Evolutionary conservation across 37 sponge, comb jelly and placozoan genomes (phyloP), one percentile per base, ranked within the genome.

Genomic region (Hexactinellida sp.): DNA sequence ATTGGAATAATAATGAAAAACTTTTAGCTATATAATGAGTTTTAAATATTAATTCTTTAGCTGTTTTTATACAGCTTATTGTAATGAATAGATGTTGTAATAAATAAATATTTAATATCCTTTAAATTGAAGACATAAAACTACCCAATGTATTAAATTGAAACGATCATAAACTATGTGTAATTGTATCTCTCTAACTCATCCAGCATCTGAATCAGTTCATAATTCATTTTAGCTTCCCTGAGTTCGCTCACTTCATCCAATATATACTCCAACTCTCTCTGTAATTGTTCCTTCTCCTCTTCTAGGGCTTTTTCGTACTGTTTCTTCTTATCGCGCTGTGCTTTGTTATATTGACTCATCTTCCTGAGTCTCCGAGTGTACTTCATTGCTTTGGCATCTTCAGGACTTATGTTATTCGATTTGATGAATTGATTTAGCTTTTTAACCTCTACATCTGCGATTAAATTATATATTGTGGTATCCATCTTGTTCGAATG

Each of bases 311-410:
- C 76, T 63, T 23, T 63, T n/a, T 63, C 76, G 13, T 63, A n/a
- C 34, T 63, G 76, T 23, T 63, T 63, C 30, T 63, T 63, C 30
- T 63, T 63, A 63, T 63, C 76, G 19, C 76, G 25, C 34, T 63
- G 76, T 25, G 76, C 76, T n/a, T 63, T 63, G 30, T 63, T 63
- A 63, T 63, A 63, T 23, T 63, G 76, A 63, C 76, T 63, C 76
- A 63, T 63, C 76, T 63, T 63, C 76, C 30, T 23, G 76, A 63
- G 76, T 63, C 76, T 7, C 34, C 76, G 76, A 7, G 76, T 21
- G 76, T 63, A 63, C 13, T 63, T 63, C 28, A 63, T 63, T 10
- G 76, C 76, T 23, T 63, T 63, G 34, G 76, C 76, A 21, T 63
- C 76, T 10, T 63, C 76, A 10, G 76, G 76, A 23, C 28, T 63